Conservation (phyloP, 2,113 vertebrate genomes). For the Podiceps cristatus region DNA sequence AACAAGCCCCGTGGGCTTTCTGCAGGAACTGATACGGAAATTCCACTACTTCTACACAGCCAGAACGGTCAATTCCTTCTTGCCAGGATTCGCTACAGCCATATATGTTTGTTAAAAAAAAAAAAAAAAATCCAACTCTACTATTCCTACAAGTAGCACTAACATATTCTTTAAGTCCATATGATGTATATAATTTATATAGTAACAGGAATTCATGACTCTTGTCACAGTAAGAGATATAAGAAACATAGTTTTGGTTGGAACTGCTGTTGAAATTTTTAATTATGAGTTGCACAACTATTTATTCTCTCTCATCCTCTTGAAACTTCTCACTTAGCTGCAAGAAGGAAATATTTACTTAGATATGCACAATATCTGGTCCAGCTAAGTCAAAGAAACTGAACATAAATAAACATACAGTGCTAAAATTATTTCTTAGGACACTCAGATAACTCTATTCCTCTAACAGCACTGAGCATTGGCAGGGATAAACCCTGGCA, state of each 20-base stretch:
- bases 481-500: background rate
- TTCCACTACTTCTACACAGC: background rate
- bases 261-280: background rate
- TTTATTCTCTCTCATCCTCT: background rate
- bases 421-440: background rate
- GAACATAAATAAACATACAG: background rate
- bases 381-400: background rate
- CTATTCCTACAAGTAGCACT: background rate
- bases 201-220: fast-evolving
- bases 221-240: background rate
- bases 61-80: background rate
- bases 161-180: background rate
- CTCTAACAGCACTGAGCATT: background rate
- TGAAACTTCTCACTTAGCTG: background rate
- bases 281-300: background rate
- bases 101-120: background rate
- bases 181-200: fast-evolving
- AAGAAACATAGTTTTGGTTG: background rate
- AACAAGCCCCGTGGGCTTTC: background rate
- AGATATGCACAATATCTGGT: background rate
- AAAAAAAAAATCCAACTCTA: background rate
- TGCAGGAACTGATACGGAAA: background rate
- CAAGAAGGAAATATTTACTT: background rate
- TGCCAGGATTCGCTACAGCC: background rate
- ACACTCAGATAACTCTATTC: background rate